Evolutionary conservation across 2,797 vertebrate genomes (phyloP).

Genomic region (Phrynocephalus vlangalii): DNA sequence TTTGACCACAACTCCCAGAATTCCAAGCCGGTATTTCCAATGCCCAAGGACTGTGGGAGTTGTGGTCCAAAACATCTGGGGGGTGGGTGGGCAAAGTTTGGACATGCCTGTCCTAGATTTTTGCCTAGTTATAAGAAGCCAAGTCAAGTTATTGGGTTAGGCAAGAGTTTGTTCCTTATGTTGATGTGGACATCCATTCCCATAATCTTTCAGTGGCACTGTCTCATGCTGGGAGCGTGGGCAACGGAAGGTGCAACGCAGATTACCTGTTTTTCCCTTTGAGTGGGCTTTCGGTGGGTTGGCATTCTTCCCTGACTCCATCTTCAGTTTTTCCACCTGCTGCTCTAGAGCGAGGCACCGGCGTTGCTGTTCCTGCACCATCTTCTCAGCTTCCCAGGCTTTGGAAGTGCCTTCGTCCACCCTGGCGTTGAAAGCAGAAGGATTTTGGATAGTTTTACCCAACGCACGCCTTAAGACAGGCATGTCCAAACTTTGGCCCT

Average conservation of each 20-base stretch:
- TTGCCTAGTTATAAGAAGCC: neutral
- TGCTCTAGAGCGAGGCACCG: conserved; percentile 72
- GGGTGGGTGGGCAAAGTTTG: no score
- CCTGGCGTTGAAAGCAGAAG: conserved; percentile 65
- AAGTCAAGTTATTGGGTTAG: neutral
- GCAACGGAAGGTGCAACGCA: neutral
- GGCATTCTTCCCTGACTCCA: conserved; percentile 66
- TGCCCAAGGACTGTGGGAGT: no score
- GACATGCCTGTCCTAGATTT: no score
- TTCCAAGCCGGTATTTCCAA: no score
- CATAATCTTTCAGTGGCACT: neutral
- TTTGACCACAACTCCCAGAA: no score
- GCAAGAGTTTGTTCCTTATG: no score
- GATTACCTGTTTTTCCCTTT: conserved; percentile 67
- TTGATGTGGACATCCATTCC: neutral
- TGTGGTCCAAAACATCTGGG: no score
- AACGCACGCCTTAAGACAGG: neutral
- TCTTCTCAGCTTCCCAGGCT: conserved; percentile 77
- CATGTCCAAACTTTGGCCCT: no score
- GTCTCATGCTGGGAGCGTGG: neutral
- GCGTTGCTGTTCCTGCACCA: conserved; percentile 71
- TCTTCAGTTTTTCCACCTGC: conserved; percentile 76
- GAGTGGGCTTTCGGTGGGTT: conserved; percentile 22
- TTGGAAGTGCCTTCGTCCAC: conserved; percentile 74
- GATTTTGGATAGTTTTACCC: neutral